These are phyloP conservation scores for Sinhomidia bicolor DNA, from an alignment of 2,888 invertebrate genomes.

Conservation along the genomic window DNA sequence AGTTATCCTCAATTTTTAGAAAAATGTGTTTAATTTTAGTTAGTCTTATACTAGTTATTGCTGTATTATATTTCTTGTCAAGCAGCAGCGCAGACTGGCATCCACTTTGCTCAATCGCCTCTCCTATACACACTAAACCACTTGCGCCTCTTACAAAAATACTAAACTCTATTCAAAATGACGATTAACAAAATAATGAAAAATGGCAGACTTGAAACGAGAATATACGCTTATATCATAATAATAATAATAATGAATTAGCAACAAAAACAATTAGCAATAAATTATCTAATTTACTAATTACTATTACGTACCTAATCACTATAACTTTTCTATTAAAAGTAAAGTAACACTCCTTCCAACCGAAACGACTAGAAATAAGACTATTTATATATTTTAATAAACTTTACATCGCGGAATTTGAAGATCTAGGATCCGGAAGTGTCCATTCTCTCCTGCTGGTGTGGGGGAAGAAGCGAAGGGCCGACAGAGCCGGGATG, in stretches of 20 bases:
- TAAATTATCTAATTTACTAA: too few relatives aligned
- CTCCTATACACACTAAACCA: too few relatives aligned
- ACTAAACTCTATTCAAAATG: too few relatives aligned
- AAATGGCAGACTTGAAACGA: background rate
- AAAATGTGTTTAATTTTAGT: too few relatives aligned
- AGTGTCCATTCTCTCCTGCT: slow-evolving; percentile 77
- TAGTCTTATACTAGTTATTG: slow-evolving; percentile 12
- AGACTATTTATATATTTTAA: background rate
- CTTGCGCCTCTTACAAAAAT: too few relatives aligned
- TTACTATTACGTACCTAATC: too few relatives aligned
- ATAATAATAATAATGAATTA: too few relatives aligned
- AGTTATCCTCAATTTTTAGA: too few relatives aligned
- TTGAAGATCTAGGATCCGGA: slow-evolving; percentile 77
- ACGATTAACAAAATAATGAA: background rate
- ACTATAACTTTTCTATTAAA: too few relatives aligned
- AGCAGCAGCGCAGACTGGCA: background rate
- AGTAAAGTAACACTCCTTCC: too few relatives aligned
- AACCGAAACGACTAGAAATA: background rate
- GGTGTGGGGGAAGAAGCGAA: slow-evolving; percentile 36
- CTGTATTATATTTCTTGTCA: slow-evolving; percentile 3
- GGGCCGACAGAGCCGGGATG: slow-evolving; percentile 51
- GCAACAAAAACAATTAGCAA: too few relatives aligned
- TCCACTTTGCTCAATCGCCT: background rate
- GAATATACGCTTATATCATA: background rate
- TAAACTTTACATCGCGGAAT: too few relatives aligned